Conservation (phyloP, 2,797 vertebrate genomes). For the Ciconia nigra region DNA sequence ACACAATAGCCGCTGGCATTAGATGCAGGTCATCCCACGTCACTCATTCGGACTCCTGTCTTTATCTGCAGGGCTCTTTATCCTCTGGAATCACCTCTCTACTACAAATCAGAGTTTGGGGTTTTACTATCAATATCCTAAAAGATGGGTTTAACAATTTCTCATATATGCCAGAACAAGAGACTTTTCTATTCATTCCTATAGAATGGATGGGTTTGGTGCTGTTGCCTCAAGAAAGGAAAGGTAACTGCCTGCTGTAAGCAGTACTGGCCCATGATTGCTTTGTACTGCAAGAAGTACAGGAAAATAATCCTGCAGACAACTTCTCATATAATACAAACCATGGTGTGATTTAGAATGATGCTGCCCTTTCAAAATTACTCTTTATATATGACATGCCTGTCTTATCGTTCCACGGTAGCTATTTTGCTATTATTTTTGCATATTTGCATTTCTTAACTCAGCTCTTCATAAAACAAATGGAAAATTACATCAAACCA, state of each 20-base stretch:
- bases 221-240: background rate
- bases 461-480: background rate
- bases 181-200: background rate
- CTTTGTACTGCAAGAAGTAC: background rate
- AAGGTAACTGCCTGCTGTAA: background rate
- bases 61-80: background rate
- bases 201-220: background rate
- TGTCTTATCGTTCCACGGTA: background rate
- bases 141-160: background rate
- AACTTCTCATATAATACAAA: background rate
- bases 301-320: background rate
- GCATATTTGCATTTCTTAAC: background rate
- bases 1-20: background rate
- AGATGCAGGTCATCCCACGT: rapidly evolving
- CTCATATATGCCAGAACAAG: background rate
- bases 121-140: background rate
- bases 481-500: background rate
- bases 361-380: background rate
- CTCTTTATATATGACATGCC: background rate
- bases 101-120: background rate
- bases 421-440: background rate
- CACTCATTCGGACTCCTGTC: background rate
- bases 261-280: background rate
- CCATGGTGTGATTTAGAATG: background rate
- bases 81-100: background rate